Evolutionary conservation across 2,797 vertebrate genomes (phyloP).

Genomic region (Ceryle rudis): DNA sequence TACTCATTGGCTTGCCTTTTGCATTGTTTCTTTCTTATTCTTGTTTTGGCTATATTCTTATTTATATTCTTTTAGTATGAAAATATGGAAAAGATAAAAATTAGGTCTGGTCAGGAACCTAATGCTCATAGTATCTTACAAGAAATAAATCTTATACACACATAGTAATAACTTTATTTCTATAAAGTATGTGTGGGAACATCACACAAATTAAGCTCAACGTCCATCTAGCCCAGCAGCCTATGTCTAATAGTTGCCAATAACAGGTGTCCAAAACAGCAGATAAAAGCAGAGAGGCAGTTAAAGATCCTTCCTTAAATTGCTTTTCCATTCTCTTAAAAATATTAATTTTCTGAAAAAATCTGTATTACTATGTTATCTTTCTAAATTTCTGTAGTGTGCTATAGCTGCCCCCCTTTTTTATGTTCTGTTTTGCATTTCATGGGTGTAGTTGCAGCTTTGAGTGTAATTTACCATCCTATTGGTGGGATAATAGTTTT

Average conservation of each 20-base stretch:
- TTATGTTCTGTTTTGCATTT: not conserved
- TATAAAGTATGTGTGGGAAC: not conserved
- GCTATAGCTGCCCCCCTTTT: not conserved
- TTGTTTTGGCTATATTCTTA: not conserved
- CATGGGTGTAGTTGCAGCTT: not conserved
- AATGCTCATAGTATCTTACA: not conserved
- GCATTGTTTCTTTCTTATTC: not conserved
- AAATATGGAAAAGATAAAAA: not conserved
- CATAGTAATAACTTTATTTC: not conserved
- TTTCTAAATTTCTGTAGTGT: not conserved
- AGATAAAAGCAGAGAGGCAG: not conserved
- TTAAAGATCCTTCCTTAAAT: not conserved
- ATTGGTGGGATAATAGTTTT: not conserved
- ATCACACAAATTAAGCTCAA: rapidly evolving
- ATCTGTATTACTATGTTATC: rapidly evolving
- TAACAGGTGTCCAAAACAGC: not conserved
- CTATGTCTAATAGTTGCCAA: not conserved
- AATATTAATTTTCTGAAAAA: not conserved
- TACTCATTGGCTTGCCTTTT: not conserved
- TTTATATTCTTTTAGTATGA: not conserved
- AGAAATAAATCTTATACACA: not conserved
- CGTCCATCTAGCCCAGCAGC: not conserved
- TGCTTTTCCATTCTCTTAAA: not conserved
- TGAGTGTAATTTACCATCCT: not conserved
- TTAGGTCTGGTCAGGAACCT: not conserved